A percentile compares a stretch with the other conserved stretches of the same genome.
These are phyloP conservation scores for Protaetia brevitarsis DNA, from an alignment of 1,140 invertebrate genomes.

Conservation along the genomic window DNA sequence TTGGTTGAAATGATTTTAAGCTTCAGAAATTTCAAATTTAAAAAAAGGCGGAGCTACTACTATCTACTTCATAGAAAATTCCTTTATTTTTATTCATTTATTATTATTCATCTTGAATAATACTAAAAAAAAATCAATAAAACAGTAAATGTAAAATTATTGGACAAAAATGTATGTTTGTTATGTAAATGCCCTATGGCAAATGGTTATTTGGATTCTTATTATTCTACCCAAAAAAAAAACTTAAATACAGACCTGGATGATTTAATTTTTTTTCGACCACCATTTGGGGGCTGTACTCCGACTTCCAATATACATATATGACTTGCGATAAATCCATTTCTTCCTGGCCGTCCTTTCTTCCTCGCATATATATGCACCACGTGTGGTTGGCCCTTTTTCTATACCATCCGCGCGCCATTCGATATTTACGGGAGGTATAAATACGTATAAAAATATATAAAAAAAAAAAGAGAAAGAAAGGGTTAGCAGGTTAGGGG, in stretches of 20 bases:
- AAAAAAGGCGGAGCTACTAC: no score
- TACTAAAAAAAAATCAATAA: no score
- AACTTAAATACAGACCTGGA: not conserved
- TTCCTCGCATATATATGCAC: no score
- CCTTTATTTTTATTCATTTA: no score
- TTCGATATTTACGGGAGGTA: constrained; percentile 23
- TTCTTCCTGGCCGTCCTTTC: constrained; percentile 26
- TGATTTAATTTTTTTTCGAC: constrained; percentile 23
- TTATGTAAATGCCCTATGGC: no score
- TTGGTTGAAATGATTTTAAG: no score
- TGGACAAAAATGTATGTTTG: no score
- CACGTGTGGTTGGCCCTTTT: not conserved
- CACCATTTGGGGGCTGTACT: not conserved
- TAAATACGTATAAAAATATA: not conserved
- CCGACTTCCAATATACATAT: not conserved
- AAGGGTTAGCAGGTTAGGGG: constrained; percentile 35
- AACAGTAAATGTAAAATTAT: no score
- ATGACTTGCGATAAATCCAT: constrained; percentile 37
- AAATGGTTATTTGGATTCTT: no score
- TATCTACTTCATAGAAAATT: no score
- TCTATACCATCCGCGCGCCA: not conserved
- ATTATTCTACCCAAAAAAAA: not conserved
- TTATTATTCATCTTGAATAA: no score
- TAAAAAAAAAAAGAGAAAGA: constrained; percentile 27
- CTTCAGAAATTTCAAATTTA: no score